Evolutionary conservation across 2,113 vertebrate species (phyloP), one percentile per base, ranked within the genome.

Genomic region (Chroicocephalus ridibundus): DNA sequence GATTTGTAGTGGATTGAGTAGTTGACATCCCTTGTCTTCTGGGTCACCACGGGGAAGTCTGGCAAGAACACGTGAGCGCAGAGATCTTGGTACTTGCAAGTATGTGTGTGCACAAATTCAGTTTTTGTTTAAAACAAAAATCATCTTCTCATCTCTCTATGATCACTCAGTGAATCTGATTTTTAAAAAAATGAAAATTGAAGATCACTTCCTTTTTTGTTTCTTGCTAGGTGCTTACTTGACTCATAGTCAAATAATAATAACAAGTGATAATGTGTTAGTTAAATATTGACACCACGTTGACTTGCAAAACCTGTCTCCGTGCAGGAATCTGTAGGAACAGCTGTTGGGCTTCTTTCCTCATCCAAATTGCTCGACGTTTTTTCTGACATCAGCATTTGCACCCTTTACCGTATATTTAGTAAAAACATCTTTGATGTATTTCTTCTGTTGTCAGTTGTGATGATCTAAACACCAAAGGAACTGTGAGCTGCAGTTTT

Each of bases 181-280:
- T 81, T n/a, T 1, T 44, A 69, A 65, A 69, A 65, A 75, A 17
- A 25, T 22, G 29, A 31, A 54, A 32, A 13, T 36, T 71, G 46
- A 90, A 61, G 40, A 84, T 52, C 9, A 25, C 52, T 82, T 94
- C 22, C 11, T 0, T 19, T 84, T 54, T 74, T 64, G 38, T 76
- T 81, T 49, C 31, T 70, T 66, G 16, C 32, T 77, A 62, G 40
- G 10, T 60, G 46, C 55, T 81, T 95, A 47, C 25, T 91, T 86
- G 72, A 78, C 29, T 78, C 46, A 66, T 82, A 64, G 71, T 78
- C 55, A 75, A 93, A 74, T 90, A 92, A 88, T 79, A 84, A 70
- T 54, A 97, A 42, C 5, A 91, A 86, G 60, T 88, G 93, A 86
- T 95, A 95, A 86, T 62, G 32, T 93, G 80, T 95, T 94, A 26